phyloP scores from a whole-genome alignment of 2,797 vertebrate genomes.

The Sebastes aleutianus region DNA sequence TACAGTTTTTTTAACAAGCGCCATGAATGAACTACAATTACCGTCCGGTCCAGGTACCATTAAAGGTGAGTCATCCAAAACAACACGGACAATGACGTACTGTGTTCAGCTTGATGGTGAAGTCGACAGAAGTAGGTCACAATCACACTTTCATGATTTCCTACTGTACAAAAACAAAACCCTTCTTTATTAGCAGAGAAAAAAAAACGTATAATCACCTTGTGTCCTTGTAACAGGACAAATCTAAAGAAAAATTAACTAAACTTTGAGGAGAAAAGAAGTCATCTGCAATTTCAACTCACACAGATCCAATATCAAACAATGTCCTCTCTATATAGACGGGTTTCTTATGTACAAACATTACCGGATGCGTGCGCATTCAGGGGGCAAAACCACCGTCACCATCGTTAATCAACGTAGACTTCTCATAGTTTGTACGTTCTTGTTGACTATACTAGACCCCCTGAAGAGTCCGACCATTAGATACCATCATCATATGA shows the following conservation, averaged over 20 bases:
- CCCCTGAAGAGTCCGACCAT: too few relatives aligned
- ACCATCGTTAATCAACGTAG: too few relatives aligned
- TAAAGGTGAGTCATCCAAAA: constrained; percentile 34
- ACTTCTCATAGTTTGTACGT: too few relatives aligned
- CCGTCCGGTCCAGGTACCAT: constrained; percentile 26
- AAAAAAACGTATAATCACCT: constrained; percentile 10
- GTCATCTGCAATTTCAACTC: constrained; percentile 22
- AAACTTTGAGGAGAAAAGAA: constrained; percentile 29
- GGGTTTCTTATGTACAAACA: too few relatives aligned
- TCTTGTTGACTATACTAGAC: too few relatives aligned
- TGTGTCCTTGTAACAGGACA: constrained; percentile 19
- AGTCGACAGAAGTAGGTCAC: constrained; percentile 30
- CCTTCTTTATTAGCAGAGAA: constrained; percentile 29
- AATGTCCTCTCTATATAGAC: constrained; percentile 32
- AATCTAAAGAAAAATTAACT: constrained; percentile 17
- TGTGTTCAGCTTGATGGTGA: constrained; percentile 6
- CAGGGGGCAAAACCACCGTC: too few relatives aligned
- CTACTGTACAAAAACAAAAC: constrained; percentile 25
- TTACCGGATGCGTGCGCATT: too few relatives aligned
- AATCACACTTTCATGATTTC: constrained; percentile 21
- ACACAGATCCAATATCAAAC: constrained; percentile 37
- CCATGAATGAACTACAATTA: constrained; percentile 30
- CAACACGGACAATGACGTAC: constrained; percentile 19
- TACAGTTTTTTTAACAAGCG: constrained; percentile 8
- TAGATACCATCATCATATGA: too few relatives aligned